Evolutionary conservation across 2,888 invertebrate genomes (phyloP), one percentile per base, ranked within the genome.

Genomic region (Chaetogeoica ovagalla): DNA sequence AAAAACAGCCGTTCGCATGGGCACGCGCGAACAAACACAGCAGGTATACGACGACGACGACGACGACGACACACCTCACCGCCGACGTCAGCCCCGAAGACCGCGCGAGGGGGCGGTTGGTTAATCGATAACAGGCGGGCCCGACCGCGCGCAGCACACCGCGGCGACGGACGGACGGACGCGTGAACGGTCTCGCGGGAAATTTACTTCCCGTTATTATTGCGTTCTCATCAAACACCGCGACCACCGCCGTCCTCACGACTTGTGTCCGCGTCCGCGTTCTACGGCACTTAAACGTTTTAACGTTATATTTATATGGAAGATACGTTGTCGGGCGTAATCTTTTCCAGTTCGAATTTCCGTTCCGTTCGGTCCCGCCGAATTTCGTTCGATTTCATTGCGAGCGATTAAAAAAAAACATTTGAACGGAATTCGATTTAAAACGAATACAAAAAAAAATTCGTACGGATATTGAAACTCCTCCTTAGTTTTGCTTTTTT

Each of bases 71-170:
- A 65, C 55, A 17, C 15, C 13, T 37, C 43, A n/a, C n/a, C n/a
- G n/a, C 6, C 43, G 6, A n/a, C 37, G 63, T 17, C 52, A 52
- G 39, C 62, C 55, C 11, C n/a, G n/a, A n/a, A n/a, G n/a, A n/a
- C n/a, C n/a, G n/a, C n/a, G n/a, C n/a, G n/a, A n/a, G n/a, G n/a
- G n/a, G n/a, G n/a, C n/a, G n/a, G n/a, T n/a, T n/a, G 55, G 55
- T 66, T 66, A 75, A 75, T 75, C 74, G 65, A 75, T 75, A 66
- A 4, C 74, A 75, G 65, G 66, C 8, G 39, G 23, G 23, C 66
- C 66, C 74, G 66, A 75, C 74, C 48, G 48, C 48, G 48, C 30
- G 30, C 30, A 30, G n/a, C 11, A 39, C n/a, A n/a, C n/a, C n/a
- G n/a, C n/a, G n/a, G n/a, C 30, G 39, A 57, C 74, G 39, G 43